Conservation (phyloP, 2,113 vertebrate genomes). For the Lycocorax pyrrhopterus region DNA sequence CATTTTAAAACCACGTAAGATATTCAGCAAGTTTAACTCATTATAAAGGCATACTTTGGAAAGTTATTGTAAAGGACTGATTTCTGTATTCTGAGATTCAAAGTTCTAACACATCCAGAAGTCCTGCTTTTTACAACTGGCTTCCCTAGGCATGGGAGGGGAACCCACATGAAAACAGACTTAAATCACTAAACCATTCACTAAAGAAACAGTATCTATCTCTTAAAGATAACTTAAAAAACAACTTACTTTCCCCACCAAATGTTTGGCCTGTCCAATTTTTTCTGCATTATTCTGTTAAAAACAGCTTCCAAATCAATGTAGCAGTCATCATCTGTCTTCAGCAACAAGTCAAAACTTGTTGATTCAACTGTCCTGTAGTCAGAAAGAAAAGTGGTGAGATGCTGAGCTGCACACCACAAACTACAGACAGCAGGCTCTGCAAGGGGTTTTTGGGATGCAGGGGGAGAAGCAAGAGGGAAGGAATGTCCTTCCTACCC, state of each 20-base stretch:
- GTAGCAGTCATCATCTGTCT: conserved; percentile 97
- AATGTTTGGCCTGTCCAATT: conserved; percentile 81
- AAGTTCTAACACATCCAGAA: neutral
- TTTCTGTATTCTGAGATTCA: neutral
- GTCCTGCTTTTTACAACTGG: neutral
- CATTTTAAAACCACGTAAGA: neutral
- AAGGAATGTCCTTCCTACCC: neutral
- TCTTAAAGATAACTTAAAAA: neutral
- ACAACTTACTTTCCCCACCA: conserved; percentile 98
- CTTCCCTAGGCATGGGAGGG: neutral
- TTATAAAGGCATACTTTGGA: neutral
- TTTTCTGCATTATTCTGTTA: conserved; percentile 82
- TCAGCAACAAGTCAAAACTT: conserved; percentile 88
- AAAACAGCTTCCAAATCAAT: conserved; percentile 89
- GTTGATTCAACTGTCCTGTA: conserved; percentile 86
- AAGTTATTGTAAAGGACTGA: neutral
- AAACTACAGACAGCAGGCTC: neutral
- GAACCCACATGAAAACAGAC: neutral
- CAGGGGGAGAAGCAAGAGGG: neutral
- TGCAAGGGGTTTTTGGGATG: neutral
- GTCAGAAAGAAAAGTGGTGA: neutral
- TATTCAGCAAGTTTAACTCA: neutral
- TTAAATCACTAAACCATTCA: neutral
- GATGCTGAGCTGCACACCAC: neutral
- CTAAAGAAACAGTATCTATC: neutral